Evolutionary conservation across 2,797 vertebrate genomes (phyloP).

Genomic region (Acrocephalus scirpaceus): DNA sequence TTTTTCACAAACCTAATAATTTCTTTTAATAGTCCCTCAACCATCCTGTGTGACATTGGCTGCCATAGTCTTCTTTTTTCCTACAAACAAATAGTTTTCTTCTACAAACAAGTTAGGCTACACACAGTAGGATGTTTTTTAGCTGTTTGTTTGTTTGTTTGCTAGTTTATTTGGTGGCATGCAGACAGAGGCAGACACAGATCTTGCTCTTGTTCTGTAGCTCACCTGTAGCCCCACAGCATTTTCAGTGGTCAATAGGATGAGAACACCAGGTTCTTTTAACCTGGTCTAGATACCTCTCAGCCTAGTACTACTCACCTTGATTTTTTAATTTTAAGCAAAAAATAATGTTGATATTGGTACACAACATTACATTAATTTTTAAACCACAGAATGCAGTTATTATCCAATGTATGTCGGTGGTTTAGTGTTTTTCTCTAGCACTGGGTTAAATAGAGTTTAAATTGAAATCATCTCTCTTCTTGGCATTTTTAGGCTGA

Average conservation of each 20-base stretch:
- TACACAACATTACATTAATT: not conserved
- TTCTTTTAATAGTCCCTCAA: not conserved
- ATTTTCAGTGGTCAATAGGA: not conserved
- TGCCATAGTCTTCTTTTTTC: not conserved
- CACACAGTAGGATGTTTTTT: not conserved
- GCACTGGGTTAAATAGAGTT: not conserved
- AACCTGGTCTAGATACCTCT: not conserved
- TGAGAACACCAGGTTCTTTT: not conserved
- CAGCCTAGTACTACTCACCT: not conserved
- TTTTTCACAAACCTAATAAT: not conserved
- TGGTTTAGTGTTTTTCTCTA: not conserved
- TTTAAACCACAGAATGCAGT: not conserved
- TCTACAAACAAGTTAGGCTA: not conserved
- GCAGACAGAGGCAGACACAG: not conserved
- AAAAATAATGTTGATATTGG: not conserved
- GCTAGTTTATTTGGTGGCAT: not conserved
- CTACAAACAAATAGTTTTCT: not conserved
- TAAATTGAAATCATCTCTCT: slow-evolving; percentile 3
- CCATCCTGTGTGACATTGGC: fast-evolving
- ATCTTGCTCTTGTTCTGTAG: not conserved
- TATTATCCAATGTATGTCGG: not conserved
- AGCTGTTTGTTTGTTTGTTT: not conserved
- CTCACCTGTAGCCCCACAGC: not conserved
- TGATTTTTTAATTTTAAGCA: not conserved
- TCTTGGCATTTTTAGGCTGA: slow-evolving; percentile 8